phyloP scores from a whole-genome alignment of 2,113 vertebrate genomes.

The Manacus vitellinus region DNA sequence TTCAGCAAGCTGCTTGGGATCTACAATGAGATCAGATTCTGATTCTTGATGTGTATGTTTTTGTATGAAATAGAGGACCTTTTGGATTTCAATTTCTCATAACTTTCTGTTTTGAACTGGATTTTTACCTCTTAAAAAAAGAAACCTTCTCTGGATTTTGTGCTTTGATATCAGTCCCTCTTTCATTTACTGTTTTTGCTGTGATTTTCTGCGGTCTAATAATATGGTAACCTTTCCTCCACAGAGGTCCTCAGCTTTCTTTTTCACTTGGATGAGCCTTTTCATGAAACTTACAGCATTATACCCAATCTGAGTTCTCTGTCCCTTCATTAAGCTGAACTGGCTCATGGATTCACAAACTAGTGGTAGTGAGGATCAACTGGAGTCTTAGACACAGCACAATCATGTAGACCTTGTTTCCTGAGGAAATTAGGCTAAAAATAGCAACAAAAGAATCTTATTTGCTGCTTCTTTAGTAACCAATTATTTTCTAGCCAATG shows the following conservation, averaged over 20 bases:
- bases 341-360: neutral
- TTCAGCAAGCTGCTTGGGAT: neutral
- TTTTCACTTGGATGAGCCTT: neutral
- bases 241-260: neutral
- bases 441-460: neutral
- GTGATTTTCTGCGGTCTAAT: neutral
- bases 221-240: neutral
- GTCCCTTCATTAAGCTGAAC: neutral
- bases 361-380: neutral
- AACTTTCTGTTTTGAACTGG: neutral
- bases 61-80: neutral
- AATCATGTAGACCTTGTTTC: neutral
- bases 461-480: neutral
- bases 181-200: neutral
- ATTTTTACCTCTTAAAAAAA: neutral
- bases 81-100: neutral
- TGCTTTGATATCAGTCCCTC: neutral
- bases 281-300: neutral
- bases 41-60: neutral
- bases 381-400: neutral
- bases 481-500: neutral
- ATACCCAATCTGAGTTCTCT: neutral
- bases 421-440: neutral
- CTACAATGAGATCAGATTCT: neutral
- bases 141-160: neutral